Conservation (phyloP, 2,888 invertebrate genomes). For the Ferdinandea cuprea region DNA sequence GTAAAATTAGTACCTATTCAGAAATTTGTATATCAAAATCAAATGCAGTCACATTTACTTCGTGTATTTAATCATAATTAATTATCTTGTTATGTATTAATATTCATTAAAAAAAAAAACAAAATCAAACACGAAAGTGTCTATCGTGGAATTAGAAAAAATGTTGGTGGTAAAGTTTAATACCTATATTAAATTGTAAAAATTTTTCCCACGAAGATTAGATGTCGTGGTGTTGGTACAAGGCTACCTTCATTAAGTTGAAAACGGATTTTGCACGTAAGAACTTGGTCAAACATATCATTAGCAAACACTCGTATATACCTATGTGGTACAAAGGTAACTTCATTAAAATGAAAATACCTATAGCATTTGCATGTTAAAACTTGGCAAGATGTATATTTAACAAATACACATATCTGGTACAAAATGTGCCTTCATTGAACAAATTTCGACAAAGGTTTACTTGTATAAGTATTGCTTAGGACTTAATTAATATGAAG, state of each 20-base stretch:
- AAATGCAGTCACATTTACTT: not conserved
- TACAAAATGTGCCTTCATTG: too few relatives aligned
- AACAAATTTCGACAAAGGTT: too few relatives aligned
- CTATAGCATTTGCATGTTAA: not conserved
- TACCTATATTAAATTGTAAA: slow-evolving; percentile 3
- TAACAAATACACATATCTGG: too few relatives aligned
- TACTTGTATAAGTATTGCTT: too few relatives aligned
- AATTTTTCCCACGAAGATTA: not conserved
- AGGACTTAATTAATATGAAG: too few relatives aligned
- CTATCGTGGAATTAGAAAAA: not conserved
- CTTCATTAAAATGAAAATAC: slow-evolving; percentile 9
- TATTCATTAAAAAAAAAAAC: not conserved
- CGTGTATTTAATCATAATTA: not conserved
- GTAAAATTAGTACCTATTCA: not conserved
- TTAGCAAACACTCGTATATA: not conserved
- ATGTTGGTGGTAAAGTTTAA: not conserved
- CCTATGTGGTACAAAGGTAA: not conserved
- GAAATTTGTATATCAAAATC: not conserved
- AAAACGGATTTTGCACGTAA: slow-evolving; percentile 1
- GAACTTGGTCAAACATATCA: not conserved
- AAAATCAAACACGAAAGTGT: not conserved
- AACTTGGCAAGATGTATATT: not conserved
- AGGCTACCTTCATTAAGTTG: slow-evolving; percentile 2
- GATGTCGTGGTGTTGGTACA: not conserved
- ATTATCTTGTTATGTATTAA: not conserved